Percentiles rank a stretch among this genome's conserved stretches.
phyloP scores from a whole-genome alignment of 2,888 invertebrate species.

The Osmoderma eremita region DNA sequence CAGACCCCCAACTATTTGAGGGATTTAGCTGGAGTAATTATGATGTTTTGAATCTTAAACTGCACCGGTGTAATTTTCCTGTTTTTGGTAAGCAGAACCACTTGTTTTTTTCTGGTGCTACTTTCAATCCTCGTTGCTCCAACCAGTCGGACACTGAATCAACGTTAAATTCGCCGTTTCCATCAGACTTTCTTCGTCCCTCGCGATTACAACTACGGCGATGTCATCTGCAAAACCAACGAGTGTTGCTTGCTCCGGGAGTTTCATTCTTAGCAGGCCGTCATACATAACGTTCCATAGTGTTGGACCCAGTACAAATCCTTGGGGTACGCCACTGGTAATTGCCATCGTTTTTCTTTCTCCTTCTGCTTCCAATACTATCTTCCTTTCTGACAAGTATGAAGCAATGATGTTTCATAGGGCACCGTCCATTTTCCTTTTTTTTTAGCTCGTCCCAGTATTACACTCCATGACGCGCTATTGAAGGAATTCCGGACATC shows the following conservation, averaged over 20 bases:
- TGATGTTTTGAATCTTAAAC: background rate
- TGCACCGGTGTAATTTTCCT: background rate
- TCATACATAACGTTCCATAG: background rate
- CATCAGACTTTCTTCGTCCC: background rate
- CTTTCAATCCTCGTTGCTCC: background rate
- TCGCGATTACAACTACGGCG: background rate
- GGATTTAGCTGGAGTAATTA: background rate
- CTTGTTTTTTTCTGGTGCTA: background rate
- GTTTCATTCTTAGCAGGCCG: background rate
- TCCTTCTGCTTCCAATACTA: no score
- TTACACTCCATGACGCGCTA: background rate
- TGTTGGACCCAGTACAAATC: background rate
- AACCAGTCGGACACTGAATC: background rate
- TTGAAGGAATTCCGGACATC: background rate
- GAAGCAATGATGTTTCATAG: background rate
- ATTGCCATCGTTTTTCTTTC: no score
- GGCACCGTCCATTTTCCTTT: background rate
- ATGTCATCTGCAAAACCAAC: slow-evolving; percentile 1
- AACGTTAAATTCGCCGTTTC: background rate
- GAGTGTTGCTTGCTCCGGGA: background rate
- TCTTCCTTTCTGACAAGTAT: background rate
- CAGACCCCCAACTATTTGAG: background rate
- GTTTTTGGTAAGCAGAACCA: background rate
- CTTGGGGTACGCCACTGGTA: background rate
- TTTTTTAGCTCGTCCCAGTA: background rate